Percentiles rank a stretch among this genome's conserved stretches.
Evolutionary conservation across 2,113 vertebrate genomes (phyloP).

Genomic region (Caranx ignobilis): DNA sequence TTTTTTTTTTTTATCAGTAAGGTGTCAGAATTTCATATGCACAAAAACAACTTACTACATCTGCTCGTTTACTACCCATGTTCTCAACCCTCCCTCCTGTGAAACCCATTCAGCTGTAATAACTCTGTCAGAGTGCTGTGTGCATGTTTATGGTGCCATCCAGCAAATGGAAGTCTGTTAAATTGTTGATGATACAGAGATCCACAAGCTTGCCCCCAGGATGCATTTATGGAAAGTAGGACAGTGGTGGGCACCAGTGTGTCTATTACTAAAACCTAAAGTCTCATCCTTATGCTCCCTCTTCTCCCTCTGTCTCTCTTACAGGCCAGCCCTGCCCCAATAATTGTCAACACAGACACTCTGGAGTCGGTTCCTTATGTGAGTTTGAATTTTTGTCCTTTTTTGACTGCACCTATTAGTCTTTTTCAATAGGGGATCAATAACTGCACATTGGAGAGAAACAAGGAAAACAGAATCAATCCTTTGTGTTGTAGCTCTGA

Average conservation of each 20-base stretch:
- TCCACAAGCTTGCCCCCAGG: slow-evolving; percentile 44
- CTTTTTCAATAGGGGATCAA: slow-evolving; percentile 15
- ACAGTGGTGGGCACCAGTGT: slow-evolving; percentile 4
- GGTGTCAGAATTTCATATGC: slow-evolving; percentile 1
- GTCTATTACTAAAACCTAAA: slow-evolving; percentile 29
- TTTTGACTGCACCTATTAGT: background rate
- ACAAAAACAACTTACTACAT: background rate
- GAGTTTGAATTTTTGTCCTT: slow-evolving; percentile 78
- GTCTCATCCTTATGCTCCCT: slow-evolving; percentile 27
- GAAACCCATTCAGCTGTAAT: background rate
- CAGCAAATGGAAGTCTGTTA: slow-evolving; percentile 59
- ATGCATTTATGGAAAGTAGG: slow-evolving; percentile 69
- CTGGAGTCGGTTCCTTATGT: slow-evolving; percentile 97
- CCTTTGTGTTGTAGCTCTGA: background rate
- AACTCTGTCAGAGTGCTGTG: slow-evolving; percentile 14
- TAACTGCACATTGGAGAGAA: background rate
- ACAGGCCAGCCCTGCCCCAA: slow-evolving; percentile 95
- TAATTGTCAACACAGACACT: slow-evolving; percentile 98
- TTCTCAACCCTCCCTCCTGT: slow-evolving; percentile 17
- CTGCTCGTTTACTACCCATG: background rate
- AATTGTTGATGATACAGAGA: slow-evolving; percentile 64
- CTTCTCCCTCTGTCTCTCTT: slow-evolving; percentile 55
- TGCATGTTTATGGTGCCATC: slow-evolving; percentile 22
- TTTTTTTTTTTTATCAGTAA: background rate
- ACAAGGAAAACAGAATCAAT: background rate